These are phyloP conservation scores for Mimas tiliae DNA, from an alignment of 2,888 invertebrate genomes.

Conservation along the genomic window DNA sequence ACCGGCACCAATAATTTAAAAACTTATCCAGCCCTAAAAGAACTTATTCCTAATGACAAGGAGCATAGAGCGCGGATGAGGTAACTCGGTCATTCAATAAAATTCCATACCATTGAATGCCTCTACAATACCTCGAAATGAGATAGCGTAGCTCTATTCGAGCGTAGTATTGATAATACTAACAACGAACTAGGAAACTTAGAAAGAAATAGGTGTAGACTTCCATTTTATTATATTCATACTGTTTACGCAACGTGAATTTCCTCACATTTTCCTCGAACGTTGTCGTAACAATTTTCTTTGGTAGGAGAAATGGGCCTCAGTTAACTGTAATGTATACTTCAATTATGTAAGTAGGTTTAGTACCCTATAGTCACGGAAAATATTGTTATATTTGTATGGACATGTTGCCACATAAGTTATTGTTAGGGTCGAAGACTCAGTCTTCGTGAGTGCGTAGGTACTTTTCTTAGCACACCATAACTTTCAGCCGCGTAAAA, in stretches of 20 bases:
- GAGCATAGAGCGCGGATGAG: too few relatives aligned
- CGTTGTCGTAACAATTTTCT: constrained; percentile 12
- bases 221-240: background rate
- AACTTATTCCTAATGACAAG: too few relatives aligned
- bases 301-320: constrained; percentile 18
- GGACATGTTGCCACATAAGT: background rate
- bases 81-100: too few relatives aligned
- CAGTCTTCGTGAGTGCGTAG: too few relatives aligned
- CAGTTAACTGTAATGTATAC: constrained; percentile 6
- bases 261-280: constrained; percentile 14
- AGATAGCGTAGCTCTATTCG: too few relatives aligned
- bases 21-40: too few relatives aligned
- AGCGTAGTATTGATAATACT: too few relatives aligned
- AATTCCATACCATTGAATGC: too few relatives aligned
- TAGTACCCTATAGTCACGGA: background rate
- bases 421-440: background rate
- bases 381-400: background rate
- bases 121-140: too few relatives aligned
- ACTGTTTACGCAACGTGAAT: constrained; percentile 13
- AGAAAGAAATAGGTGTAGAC: background rate
- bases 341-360: constrained; percentile 11
- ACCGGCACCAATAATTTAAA: too few relatives aligned
- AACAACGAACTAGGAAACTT: background rate
- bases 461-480: too few relatives aligned
- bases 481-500: too few relatives aligned